These are phyloP conservation scores for Lipophrys pholis DNA, from an alignment of 2,113 vertebrate genomes.

Conservation along the genomic window DNA sequence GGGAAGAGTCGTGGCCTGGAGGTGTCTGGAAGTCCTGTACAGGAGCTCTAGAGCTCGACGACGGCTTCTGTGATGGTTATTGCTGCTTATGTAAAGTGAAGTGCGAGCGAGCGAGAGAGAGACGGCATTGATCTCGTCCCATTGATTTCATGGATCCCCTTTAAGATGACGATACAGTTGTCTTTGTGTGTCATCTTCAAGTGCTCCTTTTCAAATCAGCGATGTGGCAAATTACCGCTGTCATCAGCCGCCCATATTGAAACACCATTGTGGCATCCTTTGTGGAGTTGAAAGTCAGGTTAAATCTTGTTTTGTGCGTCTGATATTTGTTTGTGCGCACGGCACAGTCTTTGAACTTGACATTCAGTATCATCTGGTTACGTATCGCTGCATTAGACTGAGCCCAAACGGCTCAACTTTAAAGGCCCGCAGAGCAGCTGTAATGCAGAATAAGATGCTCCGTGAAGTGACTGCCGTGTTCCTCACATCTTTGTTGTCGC, in stretches of 20 bases:
- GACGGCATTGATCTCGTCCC: conserved; percentile 65
- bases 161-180: conserved; percentile 68
- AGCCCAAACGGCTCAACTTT: conserved; percentile 11
- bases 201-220: conserved; percentile 66
- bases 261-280: conserved; percentile 33
- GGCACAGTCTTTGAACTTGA: conserved; percentile 37
- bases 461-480: conserved; percentile 13
- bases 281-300: conserved; percentile 51
- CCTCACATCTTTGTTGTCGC: conserved; percentile 43
- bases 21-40: conserved; percentile 64
- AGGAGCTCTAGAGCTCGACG: conserved; percentile 63
- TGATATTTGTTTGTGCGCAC: conserved; percentile 49
- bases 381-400: conserved; percentile 15
- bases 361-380: conserved; percentile 16
- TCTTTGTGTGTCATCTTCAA: conserved; percentile 66
- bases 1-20: conserved; percentile 62
- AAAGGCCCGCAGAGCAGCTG: conserved; percentile 22
- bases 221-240: conserved; percentile 61
- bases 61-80: conserved; percentile 67
- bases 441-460: conserved; percentile 20
- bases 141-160: conserved; percentile 75
- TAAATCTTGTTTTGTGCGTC: conserved; percentile 44
- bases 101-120: conserved; percentile 34
- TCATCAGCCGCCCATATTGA: conserved; percentile 48
- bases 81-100: conserved; percentile 72